phyloP scores from a whole-genome alignment of 92 coral and sea anemone genomes.

The Phenganax stokvisi region DNA sequence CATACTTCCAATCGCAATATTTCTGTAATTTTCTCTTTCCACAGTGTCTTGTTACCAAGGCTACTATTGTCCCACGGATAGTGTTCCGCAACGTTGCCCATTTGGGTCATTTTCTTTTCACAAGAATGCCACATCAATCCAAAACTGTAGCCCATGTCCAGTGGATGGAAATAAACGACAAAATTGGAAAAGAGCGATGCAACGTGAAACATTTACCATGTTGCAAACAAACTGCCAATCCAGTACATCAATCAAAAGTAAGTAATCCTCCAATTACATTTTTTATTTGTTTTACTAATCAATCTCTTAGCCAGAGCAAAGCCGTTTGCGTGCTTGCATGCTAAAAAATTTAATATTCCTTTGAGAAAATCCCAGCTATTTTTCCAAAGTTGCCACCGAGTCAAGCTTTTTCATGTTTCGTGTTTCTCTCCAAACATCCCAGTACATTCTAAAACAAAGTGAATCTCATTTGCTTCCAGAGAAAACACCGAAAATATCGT shows the following conservation, averaged over 20 bases:
- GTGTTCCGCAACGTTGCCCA: conserved; percentile 14
- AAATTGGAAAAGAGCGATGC: background rate
- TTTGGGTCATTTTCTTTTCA: background rate
- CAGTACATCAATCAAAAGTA: background rate
- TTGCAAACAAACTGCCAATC: conserved; percentile 19
- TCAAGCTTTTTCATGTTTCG: too few species aligned
- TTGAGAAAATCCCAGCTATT: too few species aligned
- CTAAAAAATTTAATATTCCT: background rate
- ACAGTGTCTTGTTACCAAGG: conserved; percentile 7
- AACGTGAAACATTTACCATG: background rate
- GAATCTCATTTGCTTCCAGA: background rate
- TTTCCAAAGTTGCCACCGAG: too few species aligned
- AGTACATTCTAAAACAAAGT: too few species aligned
- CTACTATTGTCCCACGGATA: background rate
- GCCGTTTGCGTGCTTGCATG: too few species aligned
- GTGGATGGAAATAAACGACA: background rate
- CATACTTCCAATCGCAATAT: too few species aligned
- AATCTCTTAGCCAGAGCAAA: too few species aligned
- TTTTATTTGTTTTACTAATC: too few species aligned
- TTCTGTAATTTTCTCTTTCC: too few species aligned
- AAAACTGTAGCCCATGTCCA: conserved; percentile 18
- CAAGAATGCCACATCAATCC: conserved; percentile 12
- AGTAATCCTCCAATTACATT: background rate
- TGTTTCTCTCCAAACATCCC: too few species aligned
- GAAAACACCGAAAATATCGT: background rate